Conservation (phyloP, 2,888 invertebrate genomes). For the Disparrhopalites patrizii region DNA sequence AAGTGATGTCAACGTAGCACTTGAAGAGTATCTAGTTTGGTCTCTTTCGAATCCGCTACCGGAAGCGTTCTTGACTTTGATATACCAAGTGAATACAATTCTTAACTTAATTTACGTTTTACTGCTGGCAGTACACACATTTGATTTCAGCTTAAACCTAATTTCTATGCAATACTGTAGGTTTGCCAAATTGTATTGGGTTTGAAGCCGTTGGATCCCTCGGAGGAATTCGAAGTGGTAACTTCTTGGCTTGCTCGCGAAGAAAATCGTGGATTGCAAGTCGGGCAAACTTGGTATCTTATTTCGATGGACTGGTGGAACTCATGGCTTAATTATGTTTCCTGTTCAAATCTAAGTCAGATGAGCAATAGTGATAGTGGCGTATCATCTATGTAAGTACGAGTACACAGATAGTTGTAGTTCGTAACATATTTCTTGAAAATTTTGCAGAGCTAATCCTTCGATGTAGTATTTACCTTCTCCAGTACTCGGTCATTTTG, state of each 20-base stretch:
- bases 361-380: constrained; percentile 48
- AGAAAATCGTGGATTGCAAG: constrained; percentile 65
- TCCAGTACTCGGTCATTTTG: neutral
- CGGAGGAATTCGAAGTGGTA: constrained; percentile 78
- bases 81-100: constrained; percentile 58
- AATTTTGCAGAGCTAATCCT: neutral
- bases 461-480: no score
- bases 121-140: neutral
- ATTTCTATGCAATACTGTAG: constrained; percentile 48
- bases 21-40: constrained; percentile 87
- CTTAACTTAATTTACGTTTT: neutral
- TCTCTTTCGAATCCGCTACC: constrained; percentile 67
- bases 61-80: constrained; percentile 65
- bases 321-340: constrained; percentile 66
- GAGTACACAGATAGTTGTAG: no score
- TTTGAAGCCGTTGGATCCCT: constrained; percentile 70
- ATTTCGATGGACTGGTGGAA: constrained; percentile 83
- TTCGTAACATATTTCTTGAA: neutral
- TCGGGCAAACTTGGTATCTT: constrained; percentile 87
- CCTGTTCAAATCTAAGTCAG: constrained; percentile 35
- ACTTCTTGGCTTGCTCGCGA: constrained; percentile 78
- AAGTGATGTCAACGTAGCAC: constrained; percentile 54
- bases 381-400: constrained; percentile 46
- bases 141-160: neutral
- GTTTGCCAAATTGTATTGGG: constrained; percentile 85